These are phyloP conservation scores for Osmoderma eremita DNA, from an alignment of 2,888 invertebrate genomes.

Conservation along the genomic window DNA sequence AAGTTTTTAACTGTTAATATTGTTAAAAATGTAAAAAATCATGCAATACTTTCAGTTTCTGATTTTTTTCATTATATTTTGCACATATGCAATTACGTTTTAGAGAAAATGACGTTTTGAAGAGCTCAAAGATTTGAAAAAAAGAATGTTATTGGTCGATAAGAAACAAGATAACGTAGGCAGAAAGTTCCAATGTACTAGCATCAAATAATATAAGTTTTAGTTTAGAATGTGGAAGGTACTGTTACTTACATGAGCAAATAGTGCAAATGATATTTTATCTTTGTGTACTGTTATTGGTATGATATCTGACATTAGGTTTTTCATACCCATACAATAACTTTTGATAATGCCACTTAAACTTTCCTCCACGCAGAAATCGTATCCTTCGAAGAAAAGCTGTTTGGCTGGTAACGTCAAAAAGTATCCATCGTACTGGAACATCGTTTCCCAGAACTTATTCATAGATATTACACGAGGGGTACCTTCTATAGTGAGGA, in stretches of 20 bases:
- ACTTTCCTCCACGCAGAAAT: conserved; percentile 26
- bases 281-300: conserved; percentile 15
- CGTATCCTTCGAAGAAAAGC: conserved; percentile 39
- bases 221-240: background rate
- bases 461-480: background rate
- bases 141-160: no score
- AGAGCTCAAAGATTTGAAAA: no score
- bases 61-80: background rate
- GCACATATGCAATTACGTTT: no score
- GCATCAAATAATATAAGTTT: no score
- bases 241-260: conserved; percentile 36
- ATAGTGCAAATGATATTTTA: conserved; percentile 34
- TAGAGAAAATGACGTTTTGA: no score
- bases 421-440: conserved; percentile 28
- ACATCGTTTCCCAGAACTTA: conserved; percentile 10
- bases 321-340: conserved; percentile 8
- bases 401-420: conserved; percentile 25
- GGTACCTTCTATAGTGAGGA: conserved; percentile 15
- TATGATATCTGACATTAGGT: background rate
- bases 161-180: no score
- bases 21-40: no score
- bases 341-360: background rate
- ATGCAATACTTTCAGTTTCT: no score
- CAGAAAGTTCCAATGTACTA: no score
- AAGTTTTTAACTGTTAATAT: no score